These are phyloP conservation scores for Pararge aegeria DNA, from an alignment of 1,140 invertebrate genomes.

Conservation along the genomic window DNA sequence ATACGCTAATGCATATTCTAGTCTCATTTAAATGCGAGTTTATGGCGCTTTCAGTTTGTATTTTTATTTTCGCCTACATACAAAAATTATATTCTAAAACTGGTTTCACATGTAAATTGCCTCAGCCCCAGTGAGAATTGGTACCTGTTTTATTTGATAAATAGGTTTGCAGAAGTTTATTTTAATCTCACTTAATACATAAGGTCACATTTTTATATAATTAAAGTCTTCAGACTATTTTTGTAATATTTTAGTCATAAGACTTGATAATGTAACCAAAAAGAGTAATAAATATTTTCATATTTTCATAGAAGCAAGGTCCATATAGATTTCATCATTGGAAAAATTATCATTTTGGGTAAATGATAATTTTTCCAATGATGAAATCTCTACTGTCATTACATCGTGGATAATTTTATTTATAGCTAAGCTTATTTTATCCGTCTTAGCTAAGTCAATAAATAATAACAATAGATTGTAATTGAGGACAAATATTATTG, in stretches of 20 bases:
- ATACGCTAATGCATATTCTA: constrained; percentile 14
- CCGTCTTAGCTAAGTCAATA: not conserved
- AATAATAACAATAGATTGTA: not conserved
- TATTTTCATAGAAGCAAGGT: no score
- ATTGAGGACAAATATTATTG: constrained; percentile 17
- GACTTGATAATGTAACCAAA: no score
- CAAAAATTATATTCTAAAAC: not conserved
- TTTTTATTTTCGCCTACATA: constrained; percentile 6
- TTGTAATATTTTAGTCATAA: no score
- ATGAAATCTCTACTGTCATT: not conserved
- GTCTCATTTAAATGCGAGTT: constrained; percentile 5
- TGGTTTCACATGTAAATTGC: not conserved
- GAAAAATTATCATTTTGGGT: no score
- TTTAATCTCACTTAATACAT: no score
- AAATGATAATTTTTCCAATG: no score
- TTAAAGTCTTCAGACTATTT: no score
- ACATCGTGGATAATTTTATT: not conserved
- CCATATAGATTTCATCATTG: no score
- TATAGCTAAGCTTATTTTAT: not conserved
- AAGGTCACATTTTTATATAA: no score
- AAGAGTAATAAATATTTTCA: no score
- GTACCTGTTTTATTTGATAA: not conserved
- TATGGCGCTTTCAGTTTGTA: not conserved
- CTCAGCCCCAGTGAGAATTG: no score
- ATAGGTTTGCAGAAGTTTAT: no score